These are phyloP conservation scores for Lineus longissimus DNA, from an alignment of 1,140 invertebrate species.

Conservation along the genomic window DNA sequence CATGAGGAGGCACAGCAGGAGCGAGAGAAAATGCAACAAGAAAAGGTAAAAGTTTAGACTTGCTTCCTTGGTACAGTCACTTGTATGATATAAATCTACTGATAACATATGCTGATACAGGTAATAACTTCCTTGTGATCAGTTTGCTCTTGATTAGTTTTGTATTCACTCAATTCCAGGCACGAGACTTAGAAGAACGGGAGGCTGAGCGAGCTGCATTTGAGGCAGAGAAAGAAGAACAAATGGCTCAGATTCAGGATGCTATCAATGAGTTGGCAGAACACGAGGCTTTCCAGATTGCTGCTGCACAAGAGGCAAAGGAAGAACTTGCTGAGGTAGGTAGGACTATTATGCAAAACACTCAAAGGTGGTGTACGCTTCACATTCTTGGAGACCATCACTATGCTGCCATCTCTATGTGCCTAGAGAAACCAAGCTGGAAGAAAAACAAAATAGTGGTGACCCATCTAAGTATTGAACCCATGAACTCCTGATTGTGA, in stretches of 20 bases:
- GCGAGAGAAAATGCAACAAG: slow-evolving; percentile 3
- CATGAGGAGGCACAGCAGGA: background rate
- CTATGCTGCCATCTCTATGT: background rate
- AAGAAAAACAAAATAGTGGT: background rate
- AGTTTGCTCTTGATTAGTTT: no score
- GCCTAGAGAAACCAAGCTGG: background rate
- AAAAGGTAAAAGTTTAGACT: background rate
- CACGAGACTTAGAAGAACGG: no score
- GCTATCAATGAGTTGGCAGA: background rate
- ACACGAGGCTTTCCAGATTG: no score
- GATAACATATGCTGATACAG: no score
- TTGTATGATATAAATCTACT: no score
- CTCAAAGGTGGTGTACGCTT: background rate
- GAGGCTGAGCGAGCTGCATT: no score
- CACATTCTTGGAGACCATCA: background rate
- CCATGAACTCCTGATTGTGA: no score
- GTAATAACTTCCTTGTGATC: no score
- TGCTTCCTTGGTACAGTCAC: no score
- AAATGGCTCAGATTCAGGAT: background rate
- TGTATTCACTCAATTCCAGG: no score
- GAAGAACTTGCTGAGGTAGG: slow-evolving; percentile 1
- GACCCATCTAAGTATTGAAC: background rate
- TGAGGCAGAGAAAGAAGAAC: background rate
- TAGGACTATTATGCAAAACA: no score
- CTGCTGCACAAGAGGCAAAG: background rate